These are phyloP conservation scores for Idaea dimidiata DNA, from an alignment of 2,888 invertebrate species.

Conservation along the genomic window DNA sequence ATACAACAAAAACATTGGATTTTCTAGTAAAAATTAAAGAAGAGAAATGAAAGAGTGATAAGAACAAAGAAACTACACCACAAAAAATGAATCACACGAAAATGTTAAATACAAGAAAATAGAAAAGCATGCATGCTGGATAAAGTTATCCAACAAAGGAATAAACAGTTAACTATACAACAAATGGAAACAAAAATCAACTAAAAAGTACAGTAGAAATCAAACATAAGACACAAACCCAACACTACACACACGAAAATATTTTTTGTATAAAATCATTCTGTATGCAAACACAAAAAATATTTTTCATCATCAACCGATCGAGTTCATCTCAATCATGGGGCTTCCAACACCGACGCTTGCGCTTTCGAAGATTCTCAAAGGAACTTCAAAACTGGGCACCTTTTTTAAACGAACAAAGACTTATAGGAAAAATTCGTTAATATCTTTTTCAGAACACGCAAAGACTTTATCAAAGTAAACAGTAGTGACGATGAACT, in stretches of 20 bases:
- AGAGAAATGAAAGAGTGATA: too few species aligned
- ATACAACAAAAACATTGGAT: too few species aligned
- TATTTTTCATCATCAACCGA: slow-evolving; percentile 14
- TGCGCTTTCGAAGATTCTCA: slow-evolving; percentile 30
- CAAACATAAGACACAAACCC: slow-evolving; percentile 8
- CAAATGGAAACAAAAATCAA: too few species aligned
- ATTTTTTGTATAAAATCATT: slow-evolving; percentile 14
- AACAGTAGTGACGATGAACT: slow-evolving; percentile 63
- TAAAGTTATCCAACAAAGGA: too few species aligned
- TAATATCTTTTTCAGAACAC: slow-evolving; percentile 66
- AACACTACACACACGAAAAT: slow-evolving; percentile 27
- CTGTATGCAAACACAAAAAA: slow-evolving; percentile 12
- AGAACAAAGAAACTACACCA: too few species aligned
- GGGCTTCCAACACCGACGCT: slow-evolving; percentile 36
- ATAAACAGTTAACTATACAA: too few species aligned
- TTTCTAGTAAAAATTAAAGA: too few species aligned
- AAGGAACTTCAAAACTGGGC: slow-evolving; percentile 22
- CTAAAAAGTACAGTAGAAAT: too few species aligned
- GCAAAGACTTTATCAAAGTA: slow-evolving; percentile 65
- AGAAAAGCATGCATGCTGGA: too few species aligned
- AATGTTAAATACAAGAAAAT: too few species aligned
- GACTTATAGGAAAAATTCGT: slow-evolving; percentile 28
- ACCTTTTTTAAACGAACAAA: slow-evolving; percentile 21
- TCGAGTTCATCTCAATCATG: slow-evolving; percentile 31
- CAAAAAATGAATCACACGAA: too few species aligned